These are phyloP conservation scores for Poeciliopsis infans DNA, from an alignment of 2,797 vertebrate genomes.

Conservation along the genomic window DNA sequence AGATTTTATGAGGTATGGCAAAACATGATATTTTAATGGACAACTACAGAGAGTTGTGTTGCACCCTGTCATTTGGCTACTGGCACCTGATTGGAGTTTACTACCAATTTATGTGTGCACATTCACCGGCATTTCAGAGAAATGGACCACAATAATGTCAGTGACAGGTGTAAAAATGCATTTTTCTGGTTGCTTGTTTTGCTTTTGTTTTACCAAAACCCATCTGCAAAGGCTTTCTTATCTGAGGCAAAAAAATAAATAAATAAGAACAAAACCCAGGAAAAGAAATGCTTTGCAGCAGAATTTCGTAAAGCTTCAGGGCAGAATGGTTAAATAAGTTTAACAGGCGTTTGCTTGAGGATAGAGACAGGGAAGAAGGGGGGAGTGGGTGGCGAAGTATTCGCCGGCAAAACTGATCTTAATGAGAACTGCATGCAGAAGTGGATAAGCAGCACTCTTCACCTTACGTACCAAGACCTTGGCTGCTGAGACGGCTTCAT, in stretches of 20 bases:
- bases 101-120: background rate
- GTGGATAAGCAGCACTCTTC: constrained; percentile 71
- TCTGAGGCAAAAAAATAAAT: constrained; percentile 29
- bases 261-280: constrained; percentile 30
- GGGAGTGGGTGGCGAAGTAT: constrained; percentile 33
- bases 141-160: constrained; percentile 10
- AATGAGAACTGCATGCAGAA: constrained; percentile 69
- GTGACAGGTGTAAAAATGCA: constrained; percentile 5
- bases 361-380: constrained; percentile 36
- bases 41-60: background rate
- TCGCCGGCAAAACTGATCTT: constrained; percentile 58
- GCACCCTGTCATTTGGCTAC: background rate
- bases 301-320: constrained; percentile 28
- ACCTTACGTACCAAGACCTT: constrained; percentile 64
- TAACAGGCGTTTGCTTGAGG: constrained; percentile 56
- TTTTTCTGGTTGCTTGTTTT: constrained; percentile 33
- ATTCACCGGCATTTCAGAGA: background rate
- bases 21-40: background rate
- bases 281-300: constrained; percentile 32
- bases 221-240: constrained; percentile 35
- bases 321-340: constrained; percentile 60
- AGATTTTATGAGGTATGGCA: background rate
- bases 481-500: constrained; percentile 75
- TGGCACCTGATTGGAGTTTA: background rate
- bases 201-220: constrained; percentile 28